phyloP scores from a whole-genome alignment of 2,797 vertebrate species.

The Rhodeus uyekii region DNA sequence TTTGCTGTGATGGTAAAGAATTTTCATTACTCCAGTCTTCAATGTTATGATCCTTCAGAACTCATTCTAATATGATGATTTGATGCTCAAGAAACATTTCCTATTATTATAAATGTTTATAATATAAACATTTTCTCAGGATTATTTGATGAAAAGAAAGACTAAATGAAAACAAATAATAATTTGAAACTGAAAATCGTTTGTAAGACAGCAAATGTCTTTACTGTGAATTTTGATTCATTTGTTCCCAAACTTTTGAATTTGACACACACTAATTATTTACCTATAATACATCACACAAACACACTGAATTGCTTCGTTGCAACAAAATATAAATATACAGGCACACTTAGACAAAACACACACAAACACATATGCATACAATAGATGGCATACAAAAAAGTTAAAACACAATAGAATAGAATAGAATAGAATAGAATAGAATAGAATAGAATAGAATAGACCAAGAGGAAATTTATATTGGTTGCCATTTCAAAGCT shows the following conservation, averaged over 20 bases:
- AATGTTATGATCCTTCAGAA: not conserved
- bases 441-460: not conserved
- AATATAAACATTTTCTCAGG: not conserved
- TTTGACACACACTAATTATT: not conserved
- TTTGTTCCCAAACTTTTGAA: not conserved
- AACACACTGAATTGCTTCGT: conserved; percentile 4
- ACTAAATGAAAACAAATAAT: not conserved
- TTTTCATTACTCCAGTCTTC: not conserved
- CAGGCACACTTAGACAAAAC: conserved; percentile 5
- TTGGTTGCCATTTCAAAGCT: not conserved
- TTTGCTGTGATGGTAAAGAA: too few relatives aligned
- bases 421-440: not conserved
- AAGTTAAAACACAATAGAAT: not conserved
- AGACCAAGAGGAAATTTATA: not conserved
- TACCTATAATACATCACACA: conserved; percentile 8
- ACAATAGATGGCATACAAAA: conserved; percentile 8
- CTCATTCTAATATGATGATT: not conserved
- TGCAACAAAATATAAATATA: conserved; percentile 16
- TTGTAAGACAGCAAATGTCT: not conserved
- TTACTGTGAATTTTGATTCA: not conserved
- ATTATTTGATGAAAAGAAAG: not conserved
- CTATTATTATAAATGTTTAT: not conserved
- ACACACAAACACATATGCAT: not conserved
- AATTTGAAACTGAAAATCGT: not conserved
- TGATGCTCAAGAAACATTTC: not conserved